Evolutionary conservation across 2,113 vertebrate species (phyloP).

Genomic region (Tapirus terrestris): DNA sequence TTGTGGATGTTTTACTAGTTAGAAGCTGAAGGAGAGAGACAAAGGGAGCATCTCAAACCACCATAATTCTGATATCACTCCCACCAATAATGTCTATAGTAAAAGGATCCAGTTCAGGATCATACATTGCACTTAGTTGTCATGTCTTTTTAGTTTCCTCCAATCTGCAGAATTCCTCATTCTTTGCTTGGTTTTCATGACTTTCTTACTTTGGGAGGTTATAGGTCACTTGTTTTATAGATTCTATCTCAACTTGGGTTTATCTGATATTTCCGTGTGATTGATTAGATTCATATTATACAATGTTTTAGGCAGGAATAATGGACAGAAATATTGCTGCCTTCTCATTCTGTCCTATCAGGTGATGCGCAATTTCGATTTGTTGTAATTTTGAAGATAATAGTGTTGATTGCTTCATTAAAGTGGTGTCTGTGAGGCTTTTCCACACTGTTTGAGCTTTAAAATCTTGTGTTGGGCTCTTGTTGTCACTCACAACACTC

Average conservation of each 20-base stretch:
- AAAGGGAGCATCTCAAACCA: too few relatives aligned
- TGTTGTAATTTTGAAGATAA: background rate
- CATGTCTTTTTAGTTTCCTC: background rate
- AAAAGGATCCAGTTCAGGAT: background rate
- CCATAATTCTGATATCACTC: too few relatives aligned
- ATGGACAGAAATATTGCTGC: background rate
- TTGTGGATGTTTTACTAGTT: too few relatives aligned
- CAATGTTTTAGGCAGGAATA: background rate
- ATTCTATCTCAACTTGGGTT: background rate
- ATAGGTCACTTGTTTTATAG: background rate
- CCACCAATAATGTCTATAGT: too few relatives aligned
- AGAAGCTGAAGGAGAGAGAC: too few relatives aligned
- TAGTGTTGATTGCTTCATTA: background rate
- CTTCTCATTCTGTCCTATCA: background rate
- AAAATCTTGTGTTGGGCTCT: background rate
- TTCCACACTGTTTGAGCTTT: background rate
- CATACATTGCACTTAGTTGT: background rate
- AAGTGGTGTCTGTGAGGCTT: background rate
- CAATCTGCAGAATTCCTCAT: background rate
- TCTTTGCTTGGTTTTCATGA: background rate
- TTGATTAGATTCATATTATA: background rate
- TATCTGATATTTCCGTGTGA: background rate
- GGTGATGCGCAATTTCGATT: background rate
- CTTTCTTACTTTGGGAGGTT: background rate
- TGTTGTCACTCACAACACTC: accelerated